These are phyloP conservation scores for Eulemur albifrons DNA, from an alignment of 2,797 vertebrate species.

Conservation along the genomic window DNA sequence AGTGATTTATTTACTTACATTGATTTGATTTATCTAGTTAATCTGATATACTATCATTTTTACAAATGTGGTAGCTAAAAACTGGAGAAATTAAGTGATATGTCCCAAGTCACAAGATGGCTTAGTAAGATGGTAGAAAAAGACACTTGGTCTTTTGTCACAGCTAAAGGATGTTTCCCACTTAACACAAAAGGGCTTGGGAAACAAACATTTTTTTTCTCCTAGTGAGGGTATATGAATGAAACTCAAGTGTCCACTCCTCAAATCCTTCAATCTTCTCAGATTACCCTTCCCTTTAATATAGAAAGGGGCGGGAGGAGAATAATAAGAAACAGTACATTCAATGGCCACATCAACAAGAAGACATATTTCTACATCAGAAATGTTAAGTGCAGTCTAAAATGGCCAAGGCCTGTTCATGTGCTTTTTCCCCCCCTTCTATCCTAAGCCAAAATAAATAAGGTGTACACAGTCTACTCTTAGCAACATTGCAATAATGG, in stretches of 20 bases:
- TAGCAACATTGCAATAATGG: not conserved
- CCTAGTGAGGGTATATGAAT: not conserved
- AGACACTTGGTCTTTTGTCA: not conserved
- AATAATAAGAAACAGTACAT: not conserved
- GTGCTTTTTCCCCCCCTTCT: not conserved
- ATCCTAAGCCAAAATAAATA: not conserved
- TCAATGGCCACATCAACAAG: not conserved
- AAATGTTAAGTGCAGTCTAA: not conserved
- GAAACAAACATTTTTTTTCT: not conserved
- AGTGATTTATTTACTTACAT: not conserved
- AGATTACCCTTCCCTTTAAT: not conserved
- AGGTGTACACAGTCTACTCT: no score
- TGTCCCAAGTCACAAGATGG: not conserved
- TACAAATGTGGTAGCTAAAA: not conserved
- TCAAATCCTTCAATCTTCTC: not conserved
- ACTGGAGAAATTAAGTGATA: not conserved
- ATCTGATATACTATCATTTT: not conserved
- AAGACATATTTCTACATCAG: not conserved
- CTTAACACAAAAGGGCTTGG: not conserved
- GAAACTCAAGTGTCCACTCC: not conserved
- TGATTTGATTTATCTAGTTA: not conserved
- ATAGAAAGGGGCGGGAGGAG: accelerated
- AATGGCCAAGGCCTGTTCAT: not conserved
- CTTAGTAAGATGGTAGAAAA: not conserved
- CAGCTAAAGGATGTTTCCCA: not conserved